Base-by-base conservation (phyloP, 2,888 invertebrate species). In the Quadroppia sp. region DNA sequence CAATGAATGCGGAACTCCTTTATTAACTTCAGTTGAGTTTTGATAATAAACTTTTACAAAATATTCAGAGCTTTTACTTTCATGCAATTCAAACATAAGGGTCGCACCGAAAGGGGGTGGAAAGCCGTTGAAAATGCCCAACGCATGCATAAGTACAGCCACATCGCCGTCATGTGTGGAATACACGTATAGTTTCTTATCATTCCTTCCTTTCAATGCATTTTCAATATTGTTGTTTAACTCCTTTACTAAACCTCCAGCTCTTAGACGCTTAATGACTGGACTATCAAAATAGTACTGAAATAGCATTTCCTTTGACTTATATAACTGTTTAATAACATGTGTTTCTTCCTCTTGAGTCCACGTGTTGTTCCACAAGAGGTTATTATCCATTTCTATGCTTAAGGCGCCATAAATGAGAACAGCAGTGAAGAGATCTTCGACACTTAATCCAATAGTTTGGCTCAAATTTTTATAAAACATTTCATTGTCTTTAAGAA, bases 101-200 rank as follows among this genome's bases (percentile, higher is more conserved):
- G 75, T 48, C 4, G 75, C 36, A 25, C 75, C 75, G 45, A 67
- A 64, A 11, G 75, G 69, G 4, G 56, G 28, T 1, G 50, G 28
- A 20, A 30, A 1, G 0, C n/a, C 25, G 61, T 75, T 75, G 36
- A 59, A 75, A 11, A 72, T 30, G 17, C 53, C 32, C 17, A 75
- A 30, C 4, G 72, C 50, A 23, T 69, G 69, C 42, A 75, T 32
- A 6, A 75, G 23, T 23, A n/a, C 25, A 0, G n/a, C 59, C 13
- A 75, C 40, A 23, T 42, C 40, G n/a, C 25, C 36, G 70, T 75
- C 75, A 23, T 75, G 75, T 9, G 75, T 75, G 23, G 75, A 69
- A 61, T 75, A 75, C 1, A 72, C 25, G 25, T 50, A 67, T 1
- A 75, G 4, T 61, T 72, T 72, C 9, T 25, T 30, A 15, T 4